Evolutionary conservation across 2,888 invertebrate species (phyloP).

Genomic region (Drosophila prolongata): DNA sequence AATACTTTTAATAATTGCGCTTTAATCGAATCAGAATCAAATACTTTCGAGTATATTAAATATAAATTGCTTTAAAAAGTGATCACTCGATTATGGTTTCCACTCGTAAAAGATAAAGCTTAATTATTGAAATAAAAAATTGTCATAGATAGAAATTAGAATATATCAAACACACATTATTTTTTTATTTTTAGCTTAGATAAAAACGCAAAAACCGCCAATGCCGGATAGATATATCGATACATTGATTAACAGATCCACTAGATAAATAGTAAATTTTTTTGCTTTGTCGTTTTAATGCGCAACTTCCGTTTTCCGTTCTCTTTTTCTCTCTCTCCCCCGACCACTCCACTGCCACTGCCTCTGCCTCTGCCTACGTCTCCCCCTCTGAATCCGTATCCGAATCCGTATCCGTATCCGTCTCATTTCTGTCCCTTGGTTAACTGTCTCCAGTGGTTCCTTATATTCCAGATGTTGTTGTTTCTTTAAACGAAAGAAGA

Average conservation of each 20-base stretch:
- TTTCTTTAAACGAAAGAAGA: conserved; percentile 99
- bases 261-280: conserved; percentile 40
- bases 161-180: too few species aligned
- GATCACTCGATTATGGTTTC: too few species aligned
- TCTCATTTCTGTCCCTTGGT: conserved; percentile 46
- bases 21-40: too few species aligned
- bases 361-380: conserved; percentile 6
- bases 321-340: conserved; percentile 36
- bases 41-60: too few species aligned
- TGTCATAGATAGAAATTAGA: too few species aligned
- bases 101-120: too few species aligned
- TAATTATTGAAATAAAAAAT: too few species aligned
- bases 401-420: conserved; percentile 32
- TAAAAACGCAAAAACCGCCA: not conserved
- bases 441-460: conserved; percentile 76
- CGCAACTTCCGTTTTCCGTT: conserved; percentile 52
- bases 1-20: too few species aligned
- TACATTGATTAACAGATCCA: conserved; percentile 29
- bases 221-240: conserved; percentile 13
- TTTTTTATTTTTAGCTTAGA: too few species aligned
- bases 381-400: conserved; percentile 10
- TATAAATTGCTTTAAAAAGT: too few species aligned
- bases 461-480: conserved; percentile 94
- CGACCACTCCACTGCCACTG: conserved; percentile 33
- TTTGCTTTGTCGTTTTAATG: conserved; percentile 76